These are phyloP conservation scores for Epizoanthus stellaris DNA, from an alignment of 92 coral and sea anemone genomes.

Conservation along the genomic window DNA sequence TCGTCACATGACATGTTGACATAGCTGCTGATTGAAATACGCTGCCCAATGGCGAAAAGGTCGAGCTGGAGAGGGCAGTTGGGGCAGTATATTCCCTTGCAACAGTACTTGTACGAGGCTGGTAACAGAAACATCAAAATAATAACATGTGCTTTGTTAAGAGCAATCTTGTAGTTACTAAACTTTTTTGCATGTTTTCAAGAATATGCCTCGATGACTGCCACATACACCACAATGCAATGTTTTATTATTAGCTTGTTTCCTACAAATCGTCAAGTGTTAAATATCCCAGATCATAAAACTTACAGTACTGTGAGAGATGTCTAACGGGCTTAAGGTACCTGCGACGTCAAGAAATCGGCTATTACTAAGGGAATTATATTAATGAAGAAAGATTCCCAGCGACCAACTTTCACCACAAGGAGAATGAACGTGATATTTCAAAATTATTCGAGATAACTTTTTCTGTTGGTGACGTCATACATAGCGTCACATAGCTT, in stretches of 20 bases:
- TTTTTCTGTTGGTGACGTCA: too few relatives aligned
- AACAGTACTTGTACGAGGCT: conserved; percentile 29
- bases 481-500: too few relatives aligned
- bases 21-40: not conserved
- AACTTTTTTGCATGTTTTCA: not conserved
- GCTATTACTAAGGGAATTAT: too few relatives aligned
- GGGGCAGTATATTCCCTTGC: conserved; percentile 17
- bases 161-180: too few relatives aligned
- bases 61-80: conserved; percentile 30
- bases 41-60: not conserved
- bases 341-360: too few relatives aligned
- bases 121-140: not conserved
- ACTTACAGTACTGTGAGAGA: not conserved
- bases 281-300: too few relatives aligned
- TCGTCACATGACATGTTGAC: conserved; percentile 29
- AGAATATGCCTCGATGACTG: not conserved
- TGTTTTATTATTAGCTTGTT: not conserved
- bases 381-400: too few relatives aligned
- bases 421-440: too few relatives aligned
- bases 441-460: too few relatives aligned
- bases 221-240: not conserved
- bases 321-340: too few relatives aligned
- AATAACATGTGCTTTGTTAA: not conserved
- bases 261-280: too few relatives aligned
- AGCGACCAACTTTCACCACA: too few relatives aligned